Percentiles rank a stretch among this genome's conserved stretches.
These are phyloP conservation scores for Neocloeon triangulifer DNA, from an alignment of 1,140 invertebrate genomes.

Conservation along the genomic window DNA sequence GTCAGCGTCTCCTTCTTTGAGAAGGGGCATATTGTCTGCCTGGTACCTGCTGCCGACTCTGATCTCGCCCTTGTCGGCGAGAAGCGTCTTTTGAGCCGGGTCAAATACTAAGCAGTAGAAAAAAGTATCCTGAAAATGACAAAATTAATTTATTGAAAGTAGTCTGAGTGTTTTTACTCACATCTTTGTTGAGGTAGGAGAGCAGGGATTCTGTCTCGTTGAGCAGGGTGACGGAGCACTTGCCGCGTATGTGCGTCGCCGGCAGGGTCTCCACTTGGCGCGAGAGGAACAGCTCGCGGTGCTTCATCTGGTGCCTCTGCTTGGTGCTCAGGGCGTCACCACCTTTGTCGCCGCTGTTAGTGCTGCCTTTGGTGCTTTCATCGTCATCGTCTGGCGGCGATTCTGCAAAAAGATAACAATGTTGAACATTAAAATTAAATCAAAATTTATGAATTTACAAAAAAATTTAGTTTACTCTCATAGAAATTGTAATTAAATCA, in stretches of 20 bases:
- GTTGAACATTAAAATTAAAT: no score
- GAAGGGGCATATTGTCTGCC: conserved; percentile 58
- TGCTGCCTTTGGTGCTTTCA: no score
- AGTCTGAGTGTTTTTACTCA: conserved; percentile 24
- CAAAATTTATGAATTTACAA: no score
- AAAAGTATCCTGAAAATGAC: conserved; percentile 68
- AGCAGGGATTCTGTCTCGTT: conserved; percentile 93
- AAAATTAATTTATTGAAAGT: conserved; percentile 9
- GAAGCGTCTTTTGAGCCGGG: conserved; percentile 90
- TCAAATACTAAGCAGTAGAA: conserved; percentile 99
- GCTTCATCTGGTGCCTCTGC: conserved; percentile 86
- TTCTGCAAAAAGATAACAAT: no score
- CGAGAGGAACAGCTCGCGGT: conserved; percentile 93
- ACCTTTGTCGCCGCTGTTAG: no score
- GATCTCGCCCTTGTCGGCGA: conserved; percentile 95
- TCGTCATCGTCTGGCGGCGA: no score
- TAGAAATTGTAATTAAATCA: no score
- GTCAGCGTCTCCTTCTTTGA: conserved; percentile 57
- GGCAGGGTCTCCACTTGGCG: conserved; percentile 94
- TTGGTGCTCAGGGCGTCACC: conserved; percentile 36
- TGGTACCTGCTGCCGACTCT: conserved; percentile 88
- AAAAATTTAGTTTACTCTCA: no score
- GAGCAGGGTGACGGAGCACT: conserved; percentile 92
- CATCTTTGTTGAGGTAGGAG: conserved; percentile 92
- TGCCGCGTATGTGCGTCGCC: conserved; percentile 94